Evolutionary conservation across 1,140 invertebrate genomes (phyloP), one percentile per base, ranked within the genome.

Genomic region (Micrasema minimum): DNA sequence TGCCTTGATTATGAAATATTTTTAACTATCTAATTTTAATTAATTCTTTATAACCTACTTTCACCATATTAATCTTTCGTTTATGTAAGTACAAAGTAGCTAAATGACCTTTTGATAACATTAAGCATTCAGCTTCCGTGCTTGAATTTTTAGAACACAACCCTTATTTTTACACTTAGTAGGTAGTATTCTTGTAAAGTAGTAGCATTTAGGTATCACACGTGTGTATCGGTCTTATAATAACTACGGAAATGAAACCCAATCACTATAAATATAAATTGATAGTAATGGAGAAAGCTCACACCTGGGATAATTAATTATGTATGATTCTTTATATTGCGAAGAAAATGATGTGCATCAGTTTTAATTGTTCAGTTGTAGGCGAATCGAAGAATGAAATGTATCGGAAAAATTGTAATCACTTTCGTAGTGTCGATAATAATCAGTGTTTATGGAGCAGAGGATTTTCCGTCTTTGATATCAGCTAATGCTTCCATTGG

Each of bases 401-500:
- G 57, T 10, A 43, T 43, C 38, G 22, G 9, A 22, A 38, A 2
- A n/a, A 6, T 12, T 62, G 38, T 11, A n/a, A n/a, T 20, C 7
- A 3, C n/a, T 22, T 1, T 45, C 10, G 4, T 41, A 23, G 12
- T 41, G 22, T 14, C 20, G 31, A 16, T 59, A 2, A 20, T 43
- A 7, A 4, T 10, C 64, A 46, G 62, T 6, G 26, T 61, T 9
- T 73, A 75, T 45, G 72, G 26, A 3, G 80, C 77, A 62, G 86
- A 90, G 76, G 88, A 89, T 74, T 90, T 90, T 80, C 90, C 90
- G 4, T 91, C 90, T 0, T 81, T 91, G 64, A 84, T 91, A 0
- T 87, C 87, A 20, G 83, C 88, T 6, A 92, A 92, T 80, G 90
- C 88, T 5, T 88, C 90, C 9, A 84, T 92, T 77, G 90, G 90